Evolutionary conservation across 53 echinoderm and acorn worm species (phyloP).

Genomic region (Arbacia lixula): DNA sequence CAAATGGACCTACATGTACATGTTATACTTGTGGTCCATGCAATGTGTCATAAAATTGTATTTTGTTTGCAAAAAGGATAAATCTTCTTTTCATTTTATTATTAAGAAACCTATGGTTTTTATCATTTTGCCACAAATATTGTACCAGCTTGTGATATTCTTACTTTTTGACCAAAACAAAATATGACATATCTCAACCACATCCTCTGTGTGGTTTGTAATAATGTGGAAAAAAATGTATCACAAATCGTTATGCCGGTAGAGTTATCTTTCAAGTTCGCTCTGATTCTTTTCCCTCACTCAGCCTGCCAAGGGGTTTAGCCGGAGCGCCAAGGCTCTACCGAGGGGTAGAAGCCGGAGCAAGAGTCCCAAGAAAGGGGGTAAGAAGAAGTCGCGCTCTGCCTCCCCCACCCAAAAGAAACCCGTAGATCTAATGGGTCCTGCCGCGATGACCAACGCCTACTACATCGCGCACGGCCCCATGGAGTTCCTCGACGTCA

Average conservation of each 20-base stretch:
- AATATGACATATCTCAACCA: neutral
- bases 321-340: slow-evolving; percentile 92
- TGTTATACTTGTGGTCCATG: too few species aligned
- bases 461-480: slow-evolving; percentile 97
- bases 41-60: too few species aligned
- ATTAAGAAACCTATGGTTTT: too few species aligned
- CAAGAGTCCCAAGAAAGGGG: slow-evolving; percentile 82
- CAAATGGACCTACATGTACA: too few species aligned
- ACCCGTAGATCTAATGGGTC: slow-evolving; percentile 94
- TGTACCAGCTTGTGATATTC: too few species aligned
- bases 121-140: too few species aligned
- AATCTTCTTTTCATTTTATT: too few species aligned
- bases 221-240: too few species aligned
- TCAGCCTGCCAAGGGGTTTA: slow-evolving; percentile 74
- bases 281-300: neutral
- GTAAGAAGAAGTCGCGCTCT: slow-evolving; percentile 84
- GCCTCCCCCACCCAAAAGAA: slow-evolving; percentile 77
- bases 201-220: too few species aligned
- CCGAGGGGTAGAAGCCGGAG: slow-evolving; percentile 85
- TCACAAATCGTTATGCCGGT: too few species aligned
- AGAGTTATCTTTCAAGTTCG: neutral
- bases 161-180: neutral
- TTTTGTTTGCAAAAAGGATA: too few species aligned
- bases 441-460: slow-evolving; percentile 96
- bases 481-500: slow-evolving; percentile 87